These are phyloP conservation scores for Rhipidura dahli DNA, from an alignment of 2,113 vertebrate genomes.

Conservation along the genomic window DNA sequence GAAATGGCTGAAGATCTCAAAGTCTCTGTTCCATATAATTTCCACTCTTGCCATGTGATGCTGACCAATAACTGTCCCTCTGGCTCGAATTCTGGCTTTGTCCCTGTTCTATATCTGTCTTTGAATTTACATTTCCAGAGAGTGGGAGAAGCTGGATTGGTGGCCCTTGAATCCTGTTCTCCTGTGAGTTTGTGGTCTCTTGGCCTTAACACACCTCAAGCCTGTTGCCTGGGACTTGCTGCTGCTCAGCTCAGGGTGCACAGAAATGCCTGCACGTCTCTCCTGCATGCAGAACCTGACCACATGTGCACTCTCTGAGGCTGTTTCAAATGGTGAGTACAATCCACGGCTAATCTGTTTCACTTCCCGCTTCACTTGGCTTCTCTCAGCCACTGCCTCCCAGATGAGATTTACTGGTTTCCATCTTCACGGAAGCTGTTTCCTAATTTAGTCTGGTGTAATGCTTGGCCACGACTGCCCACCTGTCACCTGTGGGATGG, in stretches of 20 bases:
- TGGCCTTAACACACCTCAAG: not conserved
- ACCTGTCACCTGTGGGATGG: not conserved
- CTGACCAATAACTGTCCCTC: not conserved
- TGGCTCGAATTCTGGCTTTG: not conserved
- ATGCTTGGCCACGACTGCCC: not conserved
- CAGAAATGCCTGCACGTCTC: not conserved
- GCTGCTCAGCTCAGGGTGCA: not conserved
- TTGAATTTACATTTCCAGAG: not conserved
- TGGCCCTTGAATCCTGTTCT: not conserved
- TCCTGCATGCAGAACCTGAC: not conserved
- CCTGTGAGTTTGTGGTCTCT: not conserved
- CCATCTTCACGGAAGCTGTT: not conserved
- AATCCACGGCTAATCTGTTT: not conserved
- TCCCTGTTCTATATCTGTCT: not conserved
- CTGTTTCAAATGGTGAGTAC: not conserved
- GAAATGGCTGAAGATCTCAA: not conserved
- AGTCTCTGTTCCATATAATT: not conserved
- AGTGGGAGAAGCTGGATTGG: not conserved
- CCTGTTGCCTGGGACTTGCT: not conserved
- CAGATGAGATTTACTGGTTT: not conserved
- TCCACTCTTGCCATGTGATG: not conserved
- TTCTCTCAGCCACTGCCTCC: not conserved
- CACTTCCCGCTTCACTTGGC: not conserved
- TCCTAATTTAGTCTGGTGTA: not conserved
- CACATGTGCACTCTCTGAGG: not conserved